phyloP scores from a whole-genome alignment of 1,140 invertebrate species.

The Anoplophora glabripennis region DNA sequence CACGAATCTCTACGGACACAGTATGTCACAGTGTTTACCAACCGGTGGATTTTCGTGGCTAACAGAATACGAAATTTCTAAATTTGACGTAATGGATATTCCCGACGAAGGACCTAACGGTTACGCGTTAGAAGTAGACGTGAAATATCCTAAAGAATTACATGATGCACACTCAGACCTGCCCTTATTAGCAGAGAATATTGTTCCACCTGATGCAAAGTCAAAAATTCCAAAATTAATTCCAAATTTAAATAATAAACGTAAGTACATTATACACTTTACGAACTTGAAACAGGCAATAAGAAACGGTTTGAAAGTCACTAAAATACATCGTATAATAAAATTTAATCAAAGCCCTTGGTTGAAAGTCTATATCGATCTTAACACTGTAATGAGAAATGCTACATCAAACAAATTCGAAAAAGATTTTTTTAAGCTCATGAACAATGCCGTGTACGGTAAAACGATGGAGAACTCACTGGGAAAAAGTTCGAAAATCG shows the following conservation, averaged over 20 bases:
- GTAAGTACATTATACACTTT: conserved; percentile 49
- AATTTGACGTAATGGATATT: conserved; percentile 36
- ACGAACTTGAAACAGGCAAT: conserved; percentile 41
- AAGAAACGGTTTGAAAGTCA: conserved; percentile 40
- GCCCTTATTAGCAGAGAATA: conserved; percentile 45
- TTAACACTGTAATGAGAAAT: too few species aligned
- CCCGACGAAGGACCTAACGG: conserved; percentile 46
- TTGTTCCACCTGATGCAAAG: conserved; percentile 13
- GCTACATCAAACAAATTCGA: too few species aligned
- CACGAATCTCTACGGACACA: conserved; percentile 53
- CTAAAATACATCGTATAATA: conserved; percentile 49
- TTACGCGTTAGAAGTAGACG: conserved; percentile 53
- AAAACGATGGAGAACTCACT: too few species aligned
- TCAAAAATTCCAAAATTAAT: conserved; percentile 48
- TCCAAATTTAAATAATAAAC: conserved; percentile 39
- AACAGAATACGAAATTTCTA: conserved; percentile 7
- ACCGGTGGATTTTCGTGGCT: too few species aligned
- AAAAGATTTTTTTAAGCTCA: too few species aligned
- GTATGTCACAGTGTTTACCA: conserved; percentile 50
- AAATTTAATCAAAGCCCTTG: conserved; percentile 55
- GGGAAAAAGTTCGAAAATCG: too few species aligned
- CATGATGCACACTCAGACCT: conserved; percentile 45
- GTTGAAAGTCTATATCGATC: conserved; percentile 48
- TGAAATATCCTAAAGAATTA: conserved; percentile 41
- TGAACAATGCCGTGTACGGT: too few species aligned